A percentile compares a stretch with the other conserved stretches of the same genome.
phyloP scores from a whole-genome alignment of 2,797 vertebrate genomes.

The Tadarida brasiliensis region DNA sequence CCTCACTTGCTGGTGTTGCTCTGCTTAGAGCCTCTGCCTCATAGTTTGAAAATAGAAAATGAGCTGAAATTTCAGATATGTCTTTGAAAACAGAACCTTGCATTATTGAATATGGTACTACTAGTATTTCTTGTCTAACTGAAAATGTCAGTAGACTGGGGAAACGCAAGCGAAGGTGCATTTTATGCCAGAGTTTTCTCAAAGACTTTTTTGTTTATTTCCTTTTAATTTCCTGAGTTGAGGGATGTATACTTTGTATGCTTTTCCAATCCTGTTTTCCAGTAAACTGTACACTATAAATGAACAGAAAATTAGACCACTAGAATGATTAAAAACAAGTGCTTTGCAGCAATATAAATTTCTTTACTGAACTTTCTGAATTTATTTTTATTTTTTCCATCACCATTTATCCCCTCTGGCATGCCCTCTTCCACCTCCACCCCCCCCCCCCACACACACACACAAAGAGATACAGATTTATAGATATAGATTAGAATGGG shows the following conservation, averaged over 20 bases:
- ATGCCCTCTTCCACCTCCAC: too few species aligned
- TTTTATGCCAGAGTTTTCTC: slow-evolving; percentile 61
- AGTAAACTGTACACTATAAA: slow-evolving; percentile 54
- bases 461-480: background rate
- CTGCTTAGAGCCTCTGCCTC: slow-evolving; percentile 8
- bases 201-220: slow-evolving; percentile 51
- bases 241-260: slow-evolving; percentile 15
- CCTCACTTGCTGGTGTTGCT: background rate
- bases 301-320: slow-evolving; percentile 63
- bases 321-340: slow-evolving; percentile 63
- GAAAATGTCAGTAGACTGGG: background rate
- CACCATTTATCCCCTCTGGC: too few species aligned
- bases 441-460: too few species aligned
- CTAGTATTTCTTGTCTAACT: slow-evolving; percentile 43
- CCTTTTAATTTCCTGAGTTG: slow-evolving; percentile 65
- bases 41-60: slow-evolving; percentile 70
- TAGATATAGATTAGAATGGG: background rate
- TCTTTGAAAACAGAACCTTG: slow-evolving; percentile 33
- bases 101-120: background rate
- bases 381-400: too few species aligned
- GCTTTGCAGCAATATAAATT: slow-evolving; percentile 61
- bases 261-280: slow-evolving; percentile 37
- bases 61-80: slow-evolving; percentile 60
- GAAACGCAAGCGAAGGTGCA: background rate
- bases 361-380: slow-evolving; percentile 47